phyloP scores from a whole-genome alignment of 2,797 vertebrate genomes.

The Champsocephalus gunnari region DNA sequence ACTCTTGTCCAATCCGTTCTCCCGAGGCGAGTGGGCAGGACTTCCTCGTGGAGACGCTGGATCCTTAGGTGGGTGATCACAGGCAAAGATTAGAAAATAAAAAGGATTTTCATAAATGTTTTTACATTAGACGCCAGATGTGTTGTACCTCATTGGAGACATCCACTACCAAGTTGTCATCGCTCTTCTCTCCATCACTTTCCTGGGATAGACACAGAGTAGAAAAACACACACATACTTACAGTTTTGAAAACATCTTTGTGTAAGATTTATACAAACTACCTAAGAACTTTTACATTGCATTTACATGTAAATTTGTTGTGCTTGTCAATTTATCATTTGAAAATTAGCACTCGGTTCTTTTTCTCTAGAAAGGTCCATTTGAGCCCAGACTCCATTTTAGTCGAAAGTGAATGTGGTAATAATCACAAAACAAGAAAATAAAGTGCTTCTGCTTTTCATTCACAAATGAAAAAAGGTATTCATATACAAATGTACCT shows the following conservation, averaged over 20 bases:
- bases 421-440: not conserved
- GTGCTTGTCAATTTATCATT: not conserved
- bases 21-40: slow-evolving; percentile 93
- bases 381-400: not conserved
- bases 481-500: not conserved
- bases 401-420: not conserved
- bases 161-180: slow-evolving; percentile 93
- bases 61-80: slow-evolving; percentile 80
- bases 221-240: not conserved
- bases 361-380: not conserved
- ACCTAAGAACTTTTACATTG: not conserved
- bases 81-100: not conserved
- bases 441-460: not conserved
- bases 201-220: slow-evolving; percentile 82
- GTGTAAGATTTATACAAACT: not conserved
- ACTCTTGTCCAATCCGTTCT: slow-evolving; percentile 94
- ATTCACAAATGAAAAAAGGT: not conserved
- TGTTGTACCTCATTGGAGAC: slow-evolving; percentile 93
- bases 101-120: not conserved
- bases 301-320: not conserved
- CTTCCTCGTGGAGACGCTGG: slow-evolving; percentile 92
- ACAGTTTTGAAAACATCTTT: not conserved
- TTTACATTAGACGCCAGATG: not conserved
- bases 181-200: slow-evolving; percentile 96
- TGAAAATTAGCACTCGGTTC: not conserved